A percentile compares a stretch with the other conserved stretches of the same genome.
Conservation (phyloP, 2,888 invertebrate genomes). For the Drosophila suboccidentalis region DNA sequence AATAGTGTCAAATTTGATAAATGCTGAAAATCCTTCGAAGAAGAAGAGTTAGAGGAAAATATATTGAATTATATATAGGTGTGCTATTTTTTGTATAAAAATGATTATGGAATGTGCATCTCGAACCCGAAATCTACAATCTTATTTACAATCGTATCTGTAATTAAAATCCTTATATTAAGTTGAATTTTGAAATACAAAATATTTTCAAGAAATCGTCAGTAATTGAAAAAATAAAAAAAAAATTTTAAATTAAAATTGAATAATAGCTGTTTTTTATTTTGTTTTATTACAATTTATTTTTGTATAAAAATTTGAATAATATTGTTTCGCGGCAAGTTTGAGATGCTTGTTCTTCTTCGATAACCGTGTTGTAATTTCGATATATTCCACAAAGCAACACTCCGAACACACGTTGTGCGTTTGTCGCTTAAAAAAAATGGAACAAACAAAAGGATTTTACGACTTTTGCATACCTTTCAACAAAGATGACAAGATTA, state of each 20-base stretch:
- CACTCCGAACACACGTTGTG: constrained; percentile 37
- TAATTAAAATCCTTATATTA: too few species aligned
- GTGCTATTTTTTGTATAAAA: neutral
- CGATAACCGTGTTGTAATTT: neutral
- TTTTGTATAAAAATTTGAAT: too few species aligned
- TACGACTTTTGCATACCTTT: constrained; percentile 87
- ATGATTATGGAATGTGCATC: neutral
- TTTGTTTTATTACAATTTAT: too few species aligned
- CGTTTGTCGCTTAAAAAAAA: constrained; percentile 40
- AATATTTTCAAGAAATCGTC: too few species aligned
- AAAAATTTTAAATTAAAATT: too few species aligned
- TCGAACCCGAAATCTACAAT: neutral
- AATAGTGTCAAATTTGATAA: neutral
- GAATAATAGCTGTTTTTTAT: too few species aligned
- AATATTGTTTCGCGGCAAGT: neutral
- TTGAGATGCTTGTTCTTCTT: neutral
- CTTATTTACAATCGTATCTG: neutral
- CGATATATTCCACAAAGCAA: constrained; percentile 13
- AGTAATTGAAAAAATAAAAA: too few species aligned
- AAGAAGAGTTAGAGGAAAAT: neutral
- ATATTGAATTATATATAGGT: neutral
- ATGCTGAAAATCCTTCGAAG: neutral
- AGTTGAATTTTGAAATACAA: too few species aligned
- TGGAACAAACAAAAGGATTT: constrained; percentile 85
- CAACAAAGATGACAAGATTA: constrained; percentile 75